Percentiles rank a stretch among this genome's conserved stretches.
Conservation (phyloP, 2,113 vertebrate genomes). For the Cygnus atratus region DNA sequence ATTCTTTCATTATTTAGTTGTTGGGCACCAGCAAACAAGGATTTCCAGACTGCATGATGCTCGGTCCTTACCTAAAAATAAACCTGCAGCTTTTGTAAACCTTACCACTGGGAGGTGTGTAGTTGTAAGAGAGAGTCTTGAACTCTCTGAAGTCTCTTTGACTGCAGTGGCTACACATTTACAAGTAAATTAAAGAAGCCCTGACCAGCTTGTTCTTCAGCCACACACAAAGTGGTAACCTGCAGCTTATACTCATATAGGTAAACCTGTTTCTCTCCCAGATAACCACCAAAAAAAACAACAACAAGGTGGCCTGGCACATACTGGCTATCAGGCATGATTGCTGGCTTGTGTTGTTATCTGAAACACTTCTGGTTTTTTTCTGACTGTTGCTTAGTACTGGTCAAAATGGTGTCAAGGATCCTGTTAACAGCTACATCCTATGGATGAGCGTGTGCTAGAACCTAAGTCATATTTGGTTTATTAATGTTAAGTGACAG, state of each 20-base stretch:
- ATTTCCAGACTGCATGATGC: not conserved
- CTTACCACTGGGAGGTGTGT: not conserved
- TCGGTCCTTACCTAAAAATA: not conserved
- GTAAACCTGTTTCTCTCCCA: not conserved
- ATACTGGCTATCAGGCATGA: not conserved
- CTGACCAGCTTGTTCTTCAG: not conserved
- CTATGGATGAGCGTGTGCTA: accelerated
- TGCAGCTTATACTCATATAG: not conserved
- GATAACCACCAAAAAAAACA: not conserved
- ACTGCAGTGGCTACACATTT: not conserved
- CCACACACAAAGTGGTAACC: not conserved
- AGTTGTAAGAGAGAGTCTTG: not conserved
- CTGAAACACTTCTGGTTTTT: not conserved
- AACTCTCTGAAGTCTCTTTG: not conserved
- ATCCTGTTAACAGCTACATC: accelerated
- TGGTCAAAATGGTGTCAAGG: accelerated
- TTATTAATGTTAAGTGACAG: not conserved
- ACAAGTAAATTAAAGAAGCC: not conserved
- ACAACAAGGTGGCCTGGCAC: not conserved
- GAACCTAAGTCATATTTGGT: accelerated
- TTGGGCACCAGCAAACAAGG: not conserved
- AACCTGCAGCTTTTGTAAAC: not conserved
- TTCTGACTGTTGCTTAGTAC: not conserved
- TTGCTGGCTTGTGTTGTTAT: not conserved
- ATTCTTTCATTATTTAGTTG: not conserved